These are phyloP conservation scores for Rhopalosiphum padi DNA, from an alignment of 1,140 invertebrate species.

Conservation along the genomic window DNA sequence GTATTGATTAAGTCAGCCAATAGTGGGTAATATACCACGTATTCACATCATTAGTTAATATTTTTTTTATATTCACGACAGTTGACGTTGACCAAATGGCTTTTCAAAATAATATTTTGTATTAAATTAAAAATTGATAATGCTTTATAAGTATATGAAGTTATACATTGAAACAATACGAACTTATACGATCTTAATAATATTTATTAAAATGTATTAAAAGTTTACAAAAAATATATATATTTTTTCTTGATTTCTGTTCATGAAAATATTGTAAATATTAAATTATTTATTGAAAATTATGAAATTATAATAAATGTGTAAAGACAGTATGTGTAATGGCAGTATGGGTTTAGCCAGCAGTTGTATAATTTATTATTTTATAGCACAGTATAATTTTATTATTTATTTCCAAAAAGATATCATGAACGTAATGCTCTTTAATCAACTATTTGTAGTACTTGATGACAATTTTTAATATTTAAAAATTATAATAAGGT, in stretches of 20 bases:
- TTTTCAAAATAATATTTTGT: background rate
- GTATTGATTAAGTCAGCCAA: slow-evolving; percentile 10
- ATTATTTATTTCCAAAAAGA: too few relatives aligned
- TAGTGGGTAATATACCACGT: slow-evolving; percentile 1
- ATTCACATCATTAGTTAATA: background rate
- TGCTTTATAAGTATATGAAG: background rate
- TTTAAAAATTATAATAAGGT: background rate
- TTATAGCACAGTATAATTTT: too few relatives aligned
- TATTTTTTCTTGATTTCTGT: background rate
- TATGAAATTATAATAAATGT: background rate
- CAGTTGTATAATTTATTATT: too few relatives aligned
- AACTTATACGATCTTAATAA: background rate
- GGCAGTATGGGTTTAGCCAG: too few relatives aligned
- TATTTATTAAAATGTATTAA: background rate
- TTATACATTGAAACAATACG: background rate
- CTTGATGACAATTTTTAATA: too few relatives aligned
- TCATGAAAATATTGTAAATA: background rate
- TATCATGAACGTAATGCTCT: too few relatives aligned
- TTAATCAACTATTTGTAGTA: too few relatives aligned
- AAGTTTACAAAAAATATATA: too few relatives aligned
- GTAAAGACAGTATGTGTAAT: too few relatives aligned
- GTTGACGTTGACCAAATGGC: background rate
- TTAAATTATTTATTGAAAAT: background rate
- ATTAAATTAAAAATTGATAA: background rate
- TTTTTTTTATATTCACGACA: background rate